phyloP scores from a whole-genome alignment of 2,888 invertebrate species.

The Pyrocoelia pectoralis region DNA sequence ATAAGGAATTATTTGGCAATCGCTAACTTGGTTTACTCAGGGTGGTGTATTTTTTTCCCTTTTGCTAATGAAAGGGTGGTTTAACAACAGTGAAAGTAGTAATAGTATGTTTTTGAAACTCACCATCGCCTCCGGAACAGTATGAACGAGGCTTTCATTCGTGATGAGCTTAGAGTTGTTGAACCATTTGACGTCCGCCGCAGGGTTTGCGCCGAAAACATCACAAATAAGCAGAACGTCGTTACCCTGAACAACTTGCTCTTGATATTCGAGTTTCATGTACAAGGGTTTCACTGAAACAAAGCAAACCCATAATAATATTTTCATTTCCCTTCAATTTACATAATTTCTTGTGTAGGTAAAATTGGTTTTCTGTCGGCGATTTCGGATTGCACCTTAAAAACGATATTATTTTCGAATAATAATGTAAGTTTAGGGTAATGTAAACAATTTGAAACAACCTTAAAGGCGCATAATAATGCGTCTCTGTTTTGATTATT shows the following conservation, averaged over 20 bases:
- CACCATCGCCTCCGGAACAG: conserved; percentile 44
- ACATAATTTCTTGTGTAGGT: not conserved
- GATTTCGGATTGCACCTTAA: too few relatives aligned
- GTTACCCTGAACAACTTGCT: conserved; percentile 82
- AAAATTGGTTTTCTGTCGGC: too few relatives aligned
- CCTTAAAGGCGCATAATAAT: too few relatives aligned
- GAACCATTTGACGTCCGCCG: conserved; percentile 85
- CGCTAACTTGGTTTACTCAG: too few relatives aligned
- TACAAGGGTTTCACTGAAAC: conserved; percentile 81
- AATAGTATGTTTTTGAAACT: conserved; percentile 19
- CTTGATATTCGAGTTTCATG: conserved; percentile 79
- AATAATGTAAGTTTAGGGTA: too few relatives aligned
- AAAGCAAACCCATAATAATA: conserved; percentile 19
- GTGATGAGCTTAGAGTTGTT: conserved; percentile 70
- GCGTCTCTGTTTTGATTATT: too few relatives aligned
- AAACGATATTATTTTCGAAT: too few relatives aligned
- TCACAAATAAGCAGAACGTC: conserved; percentile 80
- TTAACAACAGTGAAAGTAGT: not conserved
- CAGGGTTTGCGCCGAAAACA: conserved; percentile 82
- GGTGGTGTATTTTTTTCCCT: too few relatives aligned
- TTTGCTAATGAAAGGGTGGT: conserved; percentile 11
- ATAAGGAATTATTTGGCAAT: too few relatives aligned
- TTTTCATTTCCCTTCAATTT: not conserved
- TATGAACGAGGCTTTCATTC: conserved; percentile 44
- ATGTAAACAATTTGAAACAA: too few relatives aligned